Percentiles rank a stretch among this genome's conserved stretches.
Evolutionary conservation across 2,797 vertebrate genomes (phyloP).

Genomic region (Betta splendens): DNA sequence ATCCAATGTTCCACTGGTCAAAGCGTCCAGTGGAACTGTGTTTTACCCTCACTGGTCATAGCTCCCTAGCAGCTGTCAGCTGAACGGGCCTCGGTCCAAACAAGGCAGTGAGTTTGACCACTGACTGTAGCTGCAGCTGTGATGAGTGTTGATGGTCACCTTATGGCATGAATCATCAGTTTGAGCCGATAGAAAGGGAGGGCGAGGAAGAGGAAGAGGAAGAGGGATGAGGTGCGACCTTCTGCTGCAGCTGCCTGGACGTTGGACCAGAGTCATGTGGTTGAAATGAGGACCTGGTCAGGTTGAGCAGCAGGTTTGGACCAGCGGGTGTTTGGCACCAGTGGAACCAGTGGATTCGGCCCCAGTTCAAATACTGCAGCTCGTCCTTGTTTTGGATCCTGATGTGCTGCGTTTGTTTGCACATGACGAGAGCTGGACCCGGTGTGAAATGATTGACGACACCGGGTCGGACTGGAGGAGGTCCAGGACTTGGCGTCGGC

Average conservation of each 20-base stretch:
- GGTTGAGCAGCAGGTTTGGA: no score
- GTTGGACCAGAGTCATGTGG: slow-evolving; percentile 13
- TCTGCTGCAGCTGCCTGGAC: slow-evolving; percentile 48
- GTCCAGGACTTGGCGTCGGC: slow-evolving; percentile 40
- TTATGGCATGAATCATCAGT: slow-evolving; percentile 43
- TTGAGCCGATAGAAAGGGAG: slow-evolving; percentile 48
- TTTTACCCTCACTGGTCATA: slow-evolving; percentile 44
- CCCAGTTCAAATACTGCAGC: no score
- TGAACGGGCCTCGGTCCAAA: slow-evolving; percentile 25
- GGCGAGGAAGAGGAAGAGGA: no score
- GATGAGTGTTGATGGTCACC: slow-evolving; percentile 23
- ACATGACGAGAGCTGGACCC: neutral
- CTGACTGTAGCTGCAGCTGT: slow-evolving; percentile 26
- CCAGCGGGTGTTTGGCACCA: no score
- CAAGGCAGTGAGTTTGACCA: neutral
- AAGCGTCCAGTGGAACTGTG: slow-evolving; percentile 23
- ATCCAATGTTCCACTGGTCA: slow-evolving; percentile 64
- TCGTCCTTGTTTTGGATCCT: no score
- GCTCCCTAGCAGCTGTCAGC: slow-evolving; percentile 63
- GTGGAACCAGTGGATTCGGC: no score
- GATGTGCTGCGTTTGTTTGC: neutral
- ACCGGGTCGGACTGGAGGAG: slow-evolving; percentile 35
- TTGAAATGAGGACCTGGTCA: no score
- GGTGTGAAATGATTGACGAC: slow-evolving; percentile 11
- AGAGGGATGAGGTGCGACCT: slow-evolving; percentile 54